phyloP scores from a whole-genome alignment of 2,888 invertebrate species.

The Lamellibrachia columna region DNA sequence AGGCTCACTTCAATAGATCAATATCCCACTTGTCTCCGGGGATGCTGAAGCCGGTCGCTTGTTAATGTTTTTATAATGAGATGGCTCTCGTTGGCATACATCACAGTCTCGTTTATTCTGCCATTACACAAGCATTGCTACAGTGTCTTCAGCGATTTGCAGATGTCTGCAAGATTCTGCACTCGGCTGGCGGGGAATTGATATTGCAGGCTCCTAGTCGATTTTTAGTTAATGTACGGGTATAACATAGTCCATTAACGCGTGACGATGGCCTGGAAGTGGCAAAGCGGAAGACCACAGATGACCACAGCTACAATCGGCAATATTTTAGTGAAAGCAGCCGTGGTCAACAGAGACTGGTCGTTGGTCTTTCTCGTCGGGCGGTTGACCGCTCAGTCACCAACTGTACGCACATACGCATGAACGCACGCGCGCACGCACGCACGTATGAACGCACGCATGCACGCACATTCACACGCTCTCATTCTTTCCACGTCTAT shows the following conservation, averaged over 20 bases:
- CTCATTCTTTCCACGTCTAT: background rate
- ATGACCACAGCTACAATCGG: background rate
- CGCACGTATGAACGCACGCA: too few relatives aligned
- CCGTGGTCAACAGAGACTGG: background rate
- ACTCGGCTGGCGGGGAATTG: background rate
- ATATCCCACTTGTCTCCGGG: conserved; percentile 6
- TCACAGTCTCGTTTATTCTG: background rate
- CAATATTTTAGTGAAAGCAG: background rate
- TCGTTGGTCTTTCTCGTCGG: background rate
- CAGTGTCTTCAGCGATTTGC: background rate
- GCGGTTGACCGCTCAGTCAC: background rate
- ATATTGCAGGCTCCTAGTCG: background rate
- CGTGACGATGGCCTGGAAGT: background rate
- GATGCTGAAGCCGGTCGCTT: background rate
- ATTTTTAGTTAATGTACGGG: background rate
- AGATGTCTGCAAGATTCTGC: background rate
- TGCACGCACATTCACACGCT: background rate
- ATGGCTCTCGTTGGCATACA: conserved; percentile 4
- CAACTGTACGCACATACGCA: background rate
- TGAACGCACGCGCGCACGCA: too few relatives aligned
- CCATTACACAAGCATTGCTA: background rate
- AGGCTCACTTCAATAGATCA: conserved; percentile 9
- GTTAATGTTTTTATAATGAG: conserved; percentile 16
- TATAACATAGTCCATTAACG: background rate
- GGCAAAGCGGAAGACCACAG: background rate